Base-by-base conservation (phyloP, 53 echinoderm and acorn worm species). In the Astropecten irregularis region DNA sequence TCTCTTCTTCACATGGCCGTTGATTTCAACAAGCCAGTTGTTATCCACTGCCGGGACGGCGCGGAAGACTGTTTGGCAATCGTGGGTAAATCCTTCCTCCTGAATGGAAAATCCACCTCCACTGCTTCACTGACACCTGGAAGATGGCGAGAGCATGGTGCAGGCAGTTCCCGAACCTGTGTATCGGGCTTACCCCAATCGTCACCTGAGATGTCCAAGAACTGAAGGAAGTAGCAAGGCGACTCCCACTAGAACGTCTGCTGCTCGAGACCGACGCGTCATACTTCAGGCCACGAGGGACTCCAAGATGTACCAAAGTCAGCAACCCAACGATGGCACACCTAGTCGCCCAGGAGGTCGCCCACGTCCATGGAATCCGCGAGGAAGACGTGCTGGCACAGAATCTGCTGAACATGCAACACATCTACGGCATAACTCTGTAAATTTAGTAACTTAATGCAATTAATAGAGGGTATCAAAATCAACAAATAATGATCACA, bases 281-380 rank as follows among this genome's bases (percentile, higher is more conserved):
- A 3, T 53, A 53, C 25, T 53, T 55, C 39, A 40, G 6, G 20
- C 67, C 67, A 40, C 16, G 4, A 8, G 15, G 23, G 23, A 18
- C 39, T 13, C 36, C 37, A 3, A 11, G 3, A 1, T 2, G 37
- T 1, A 0, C 3, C 3, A 25, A 36, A 19, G 36, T 73, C 56
- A 73, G 54, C 56, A 73, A 14, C 39, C 56, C 74, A 11, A 73
- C 74, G 16, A 38, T 50, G 51, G 56, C 73, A 9, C 23, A 37
- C 2, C 56, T 25, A 14, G 74, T 73, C 25, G 56, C 74, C 0
- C n/a, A 25, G 21, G 74, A 73, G 3, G 39, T 73, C 0, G 74
- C 74, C 1, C 14, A 1, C 2, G 55, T 73, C 74, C 1, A 10
- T 9, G 38, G 74, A 3, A 55, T 56, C 16, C 0, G 26, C 0